Base-by-base conservation (phyloP, 2,797 vertebrate genomes). In the Taeniopygia guttata region DNA sequence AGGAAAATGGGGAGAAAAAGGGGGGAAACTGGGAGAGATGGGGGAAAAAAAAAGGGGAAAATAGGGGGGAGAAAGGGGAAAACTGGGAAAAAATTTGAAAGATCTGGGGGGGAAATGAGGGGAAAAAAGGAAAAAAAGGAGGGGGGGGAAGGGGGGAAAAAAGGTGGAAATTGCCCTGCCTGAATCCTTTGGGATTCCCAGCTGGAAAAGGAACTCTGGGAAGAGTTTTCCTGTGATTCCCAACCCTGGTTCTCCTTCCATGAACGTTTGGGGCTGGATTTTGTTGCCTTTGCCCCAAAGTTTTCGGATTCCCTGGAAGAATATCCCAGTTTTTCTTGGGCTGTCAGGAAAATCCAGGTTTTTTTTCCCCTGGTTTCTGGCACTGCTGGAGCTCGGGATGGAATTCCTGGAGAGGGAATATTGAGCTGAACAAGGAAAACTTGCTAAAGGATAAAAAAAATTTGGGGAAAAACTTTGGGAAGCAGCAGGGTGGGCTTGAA, bases 381-480 rank as follows among this genome's bases (percentile, higher is more conserved):
- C 45, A 9, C 16, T 30, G 13, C 49, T 2, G 0, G 60, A 78
- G 49, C 21, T 25, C 0, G 0, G 26, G 26, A 16, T 2, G 12
- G 69, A 45, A 40, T 11, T 60, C 58, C 36, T 54, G 70, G 29
- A 42, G 38, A 38, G 29, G 48, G 48, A 67, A 51, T 17, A 13
- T 27, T 67, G 25, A 11, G 26, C 13, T 58, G 40, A 22, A 14
- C 13, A 18, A 51, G 66, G 46, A 43, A 59, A 76, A 1, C 0
- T 62, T 58, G 19, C 30, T 23, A 16, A 36, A 68, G 34, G 25
- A 20, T 14, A 2, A 26, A 27, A 16, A 34, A 32, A 12, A 42
- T 52, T 26, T 9, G 36, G 23, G 68, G 58, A 10, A 30, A 51
- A 52, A 56, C 4, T 16, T 17, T 0, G 0, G 56, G 55, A 19